Evolutionary conservation across 2,113 vertebrate species (phyloP).

Genomic region (Rhineura floridana): DNA sequence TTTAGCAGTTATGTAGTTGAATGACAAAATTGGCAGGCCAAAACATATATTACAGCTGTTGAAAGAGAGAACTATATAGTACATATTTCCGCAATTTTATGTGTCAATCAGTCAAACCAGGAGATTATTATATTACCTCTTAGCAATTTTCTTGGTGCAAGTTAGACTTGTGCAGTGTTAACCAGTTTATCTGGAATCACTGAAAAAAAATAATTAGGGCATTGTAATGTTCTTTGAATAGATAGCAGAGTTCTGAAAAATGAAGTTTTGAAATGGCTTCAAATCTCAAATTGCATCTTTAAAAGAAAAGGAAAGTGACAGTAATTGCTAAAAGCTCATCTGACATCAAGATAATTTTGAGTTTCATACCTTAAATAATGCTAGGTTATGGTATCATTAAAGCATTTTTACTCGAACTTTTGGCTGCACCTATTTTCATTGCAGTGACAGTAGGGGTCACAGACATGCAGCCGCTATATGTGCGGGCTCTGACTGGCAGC

Average conservation of each 20-base stretch:
- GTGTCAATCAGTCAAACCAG: background rate
- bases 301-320: background rate
- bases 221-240: background rate
- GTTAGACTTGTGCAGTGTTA: background rate
- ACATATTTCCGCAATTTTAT: background rate
- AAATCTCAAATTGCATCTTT: background rate
- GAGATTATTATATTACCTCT: background rate
- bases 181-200: background rate
- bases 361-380: background rate
- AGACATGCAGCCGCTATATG: no score
- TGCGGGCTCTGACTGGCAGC: background rate
- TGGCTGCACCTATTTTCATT: background rate
- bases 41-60: background rate
- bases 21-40: background rate
- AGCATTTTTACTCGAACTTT: background rate
- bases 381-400: background rate
- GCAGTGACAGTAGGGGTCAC: no score
- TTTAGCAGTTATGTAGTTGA: background rate
- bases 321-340: background rate
- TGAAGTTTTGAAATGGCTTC: background rate
- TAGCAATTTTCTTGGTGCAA: background rate
- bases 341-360: background rate
- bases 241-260: background rate
- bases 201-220: background rate
- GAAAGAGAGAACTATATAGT: background rate